Evolutionary conservation across 1,140 invertebrate species (phyloP).

Genomic region (Mactra quadrangularis): DNA sequence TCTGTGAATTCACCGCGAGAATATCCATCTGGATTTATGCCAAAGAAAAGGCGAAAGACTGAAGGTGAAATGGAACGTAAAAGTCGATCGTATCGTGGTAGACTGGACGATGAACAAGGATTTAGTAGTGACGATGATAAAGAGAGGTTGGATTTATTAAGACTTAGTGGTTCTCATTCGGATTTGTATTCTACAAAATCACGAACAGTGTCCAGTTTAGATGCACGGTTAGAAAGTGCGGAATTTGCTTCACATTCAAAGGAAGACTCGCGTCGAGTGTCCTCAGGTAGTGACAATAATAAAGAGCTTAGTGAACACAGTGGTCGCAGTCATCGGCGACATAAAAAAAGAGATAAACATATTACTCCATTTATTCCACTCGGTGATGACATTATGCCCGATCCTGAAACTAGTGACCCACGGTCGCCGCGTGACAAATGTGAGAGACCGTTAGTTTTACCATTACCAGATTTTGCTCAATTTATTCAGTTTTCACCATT

Average conservation of each 20-base stretch:
- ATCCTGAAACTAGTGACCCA: constrained; percentile 68
- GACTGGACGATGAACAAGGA: constrained; percentile 65
- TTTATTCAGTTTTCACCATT: constrained; percentile 62
- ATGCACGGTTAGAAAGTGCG: constrained; percentile 47
- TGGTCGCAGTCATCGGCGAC: constrained; percentile 37
- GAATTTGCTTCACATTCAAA: constrained; percentile 50
- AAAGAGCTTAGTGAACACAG: constrained; percentile 56
- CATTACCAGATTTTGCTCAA: constrained; percentile 71
- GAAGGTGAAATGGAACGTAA: constrained; percentile 66
- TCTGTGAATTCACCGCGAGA: constrained; percentile 70
- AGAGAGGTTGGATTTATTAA: constrained; percentile 41
- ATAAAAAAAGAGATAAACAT: constrained; percentile 63
- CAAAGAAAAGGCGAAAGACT: constrained; percentile 69
- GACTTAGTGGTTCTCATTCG: constrained; percentile 49
- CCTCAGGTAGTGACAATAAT: constrained; percentile 62
- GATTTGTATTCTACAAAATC: constrained; percentile 58
- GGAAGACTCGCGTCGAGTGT: constrained; percentile 57
- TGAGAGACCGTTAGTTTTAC: constrained; percentile 60
- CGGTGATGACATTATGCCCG: constrained; percentile 66
- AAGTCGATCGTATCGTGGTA: constrained; percentile 67
- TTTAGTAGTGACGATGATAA: constrained; percentile 74
- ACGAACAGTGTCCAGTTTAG: constrained; percentile 41
- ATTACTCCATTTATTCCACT: constrained; percentile 67
- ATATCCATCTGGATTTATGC: constrained; percentile 66
- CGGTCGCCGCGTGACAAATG: constrained; percentile 55